Evolutionary conservation across 1,140 invertebrate species (phyloP), one percentile per base, ranked within the genome.

Genomic region (Arctopsyche grandis): DNA sequence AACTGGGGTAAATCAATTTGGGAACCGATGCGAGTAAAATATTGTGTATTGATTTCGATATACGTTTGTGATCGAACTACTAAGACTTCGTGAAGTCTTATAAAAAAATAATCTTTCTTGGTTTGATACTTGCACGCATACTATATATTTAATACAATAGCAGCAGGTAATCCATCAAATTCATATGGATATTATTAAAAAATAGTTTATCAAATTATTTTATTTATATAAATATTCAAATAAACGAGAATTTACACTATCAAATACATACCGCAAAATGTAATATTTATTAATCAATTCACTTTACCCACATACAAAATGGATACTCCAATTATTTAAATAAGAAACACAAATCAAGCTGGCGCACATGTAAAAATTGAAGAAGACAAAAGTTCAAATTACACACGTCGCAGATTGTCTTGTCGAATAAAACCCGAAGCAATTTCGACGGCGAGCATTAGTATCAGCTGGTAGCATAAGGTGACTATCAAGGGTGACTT

Each of bases 101-200:
- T 82, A 82, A 81, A 81, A 79, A 77, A 66, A 82, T 82, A 82
- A 82, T 82, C 81, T 82, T 82, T 82, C 81, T 82, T 80, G 69
- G 81, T 82, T 82, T 82, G 78, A 82, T 82, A 78, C 78, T 69
- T 66, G 52, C 52, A 52, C 9, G 24, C 29, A 26, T 60, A 21
- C 56, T 21, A 21, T 1, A 16, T 12, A 60, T 60, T 19, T 19
- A n/a, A 56, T 56, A 21, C 56, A 60, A 19, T 19, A 21, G 56
- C n/a, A 19, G 16, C 56, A 21, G 16, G 16, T 19, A 60, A 60
- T 16, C n/a, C 19, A 66, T 66, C 63, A 66, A 66, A 22, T 66
- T 29, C 24, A 66, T 66, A 66, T 66, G 22, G 26, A 66, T 38
- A 38, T 38, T 38, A 38, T 38, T 38, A 4, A 7, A 66, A 9